These are phyloP conservation scores for Thysanoteuthis rhombus DNA, from an alignment of 2,888 invertebrate genomes.

Conservation along the genomic window DNA sequence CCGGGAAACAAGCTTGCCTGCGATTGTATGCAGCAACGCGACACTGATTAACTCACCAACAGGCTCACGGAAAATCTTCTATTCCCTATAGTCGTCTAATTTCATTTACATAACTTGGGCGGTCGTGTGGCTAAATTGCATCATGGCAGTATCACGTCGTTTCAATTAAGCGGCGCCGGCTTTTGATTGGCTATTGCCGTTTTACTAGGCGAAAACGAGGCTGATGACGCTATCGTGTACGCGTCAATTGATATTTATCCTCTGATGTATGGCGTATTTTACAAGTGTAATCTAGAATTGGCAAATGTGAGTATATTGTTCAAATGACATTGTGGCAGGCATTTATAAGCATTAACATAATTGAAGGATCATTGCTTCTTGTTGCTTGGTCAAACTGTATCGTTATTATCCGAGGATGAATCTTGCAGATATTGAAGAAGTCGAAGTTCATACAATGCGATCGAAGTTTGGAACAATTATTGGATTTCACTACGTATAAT, in stretches of 20 bases:
- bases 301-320: neutral
- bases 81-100: neutral
- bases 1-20: neutral
- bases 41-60: neutral
- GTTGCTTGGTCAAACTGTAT: neutral
- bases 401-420: neutral
- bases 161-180: neutral
- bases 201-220: neutral
- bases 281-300: neutral
- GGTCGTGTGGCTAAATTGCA: neutral
- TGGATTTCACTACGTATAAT: no score
- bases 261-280: neutral
- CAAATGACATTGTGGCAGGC: neutral
- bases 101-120: neutral
- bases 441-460: neutral
- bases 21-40: neutral
- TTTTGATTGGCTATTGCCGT: neutral
- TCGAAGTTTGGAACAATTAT: neutral
- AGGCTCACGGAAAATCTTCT: neutral
- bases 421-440: neutral
- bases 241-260: neutral
- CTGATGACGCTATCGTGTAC: neutral
- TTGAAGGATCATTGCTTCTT: neutral
- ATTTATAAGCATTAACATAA: no score
- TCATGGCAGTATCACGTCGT: neutral